phyloP scores from a whole-genome alignment of 1,140 invertebrate genomes.

The Pseudoatta argentina region DNA sequence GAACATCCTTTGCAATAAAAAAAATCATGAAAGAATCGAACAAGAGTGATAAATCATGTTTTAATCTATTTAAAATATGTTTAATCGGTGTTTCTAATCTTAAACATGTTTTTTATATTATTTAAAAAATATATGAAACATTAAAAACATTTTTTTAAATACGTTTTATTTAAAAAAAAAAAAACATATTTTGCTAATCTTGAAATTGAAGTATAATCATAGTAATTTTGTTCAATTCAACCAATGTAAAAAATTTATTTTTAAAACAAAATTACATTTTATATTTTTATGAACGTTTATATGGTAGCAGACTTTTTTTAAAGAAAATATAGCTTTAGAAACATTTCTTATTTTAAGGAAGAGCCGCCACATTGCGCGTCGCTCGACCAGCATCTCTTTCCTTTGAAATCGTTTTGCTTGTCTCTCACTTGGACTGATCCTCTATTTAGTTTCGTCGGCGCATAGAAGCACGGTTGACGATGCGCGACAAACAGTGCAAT shows the following conservation, averaged over 20 bases:
- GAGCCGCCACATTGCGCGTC: not conserved
- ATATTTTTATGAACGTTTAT: not conserved
- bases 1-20: not conserved
- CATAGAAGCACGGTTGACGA: constrained; percentile 67
- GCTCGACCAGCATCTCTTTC: not conserved
- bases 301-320: not conserved
- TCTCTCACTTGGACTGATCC: constrained; percentile 65
- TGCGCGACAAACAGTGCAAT: constrained; percentile 78
- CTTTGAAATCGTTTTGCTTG: constrained; percentile 49
- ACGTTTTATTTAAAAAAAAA: no score
- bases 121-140: no score
- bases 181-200: no score
- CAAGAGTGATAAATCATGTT: no score
- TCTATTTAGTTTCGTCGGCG: constrained; percentile 77
- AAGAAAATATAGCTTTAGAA: not conserved
- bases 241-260: not conserved
- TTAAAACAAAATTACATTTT: not conserved
- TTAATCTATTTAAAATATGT: no score
- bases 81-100: no score
- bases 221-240: not conserved
- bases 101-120: no score
- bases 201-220: not conserved
- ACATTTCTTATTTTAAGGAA: constrained; percentile 5
- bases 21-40: not conserved
- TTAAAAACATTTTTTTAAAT: no score